Evolutionary conservation across 2,797 vertebrate genomes (phyloP).

Genomic region (Anabacerthia variegaticeps): DNA sequence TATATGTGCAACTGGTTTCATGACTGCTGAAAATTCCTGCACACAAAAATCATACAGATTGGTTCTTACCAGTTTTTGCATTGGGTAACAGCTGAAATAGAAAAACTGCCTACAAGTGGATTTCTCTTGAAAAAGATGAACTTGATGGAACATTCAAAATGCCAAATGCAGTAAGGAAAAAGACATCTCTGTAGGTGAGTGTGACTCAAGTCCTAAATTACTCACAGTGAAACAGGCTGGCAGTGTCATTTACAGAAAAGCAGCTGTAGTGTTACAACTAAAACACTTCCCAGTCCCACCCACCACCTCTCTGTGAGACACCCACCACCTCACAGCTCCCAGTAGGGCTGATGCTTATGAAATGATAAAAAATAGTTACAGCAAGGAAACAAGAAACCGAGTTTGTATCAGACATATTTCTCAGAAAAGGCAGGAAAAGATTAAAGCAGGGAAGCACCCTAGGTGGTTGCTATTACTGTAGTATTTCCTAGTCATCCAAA

Average conservation of each 20-base stretch:
- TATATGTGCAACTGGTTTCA: not conserved
- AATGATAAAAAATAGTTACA: not conserved
- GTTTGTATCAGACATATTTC: not conserved
- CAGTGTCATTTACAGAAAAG: not conserved
- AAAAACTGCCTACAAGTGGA: not conserved
- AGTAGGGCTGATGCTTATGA: not conserved
- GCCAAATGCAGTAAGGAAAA: not conserved
- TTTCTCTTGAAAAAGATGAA: slow-evolving; percentile 19
- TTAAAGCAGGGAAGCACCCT: not conserved
- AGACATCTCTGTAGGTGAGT: slow-evolving; percentile 27
- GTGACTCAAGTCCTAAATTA: slow-evolving; percentile 47
- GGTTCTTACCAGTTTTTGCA: not conserved
- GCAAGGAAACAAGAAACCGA: not conserved
- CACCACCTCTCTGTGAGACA: not conserved
- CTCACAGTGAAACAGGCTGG: slow-evolving; percentile 18
- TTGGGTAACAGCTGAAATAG: slow-evolving; percentile 2
- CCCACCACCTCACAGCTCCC: not conserved
- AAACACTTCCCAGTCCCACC: not conserved
- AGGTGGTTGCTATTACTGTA: not conserved
- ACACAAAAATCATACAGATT: not conserved
- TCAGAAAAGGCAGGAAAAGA: not conserved
- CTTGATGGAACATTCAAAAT: slow-evolving; percentile 9
- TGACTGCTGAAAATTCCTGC: not conserved
- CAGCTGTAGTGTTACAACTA: not conserved
- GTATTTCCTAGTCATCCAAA: not conserved